Conservation (phyloP, 1,140 invertebrate genomes). For the Calliopsis andreniformis region DNA sequence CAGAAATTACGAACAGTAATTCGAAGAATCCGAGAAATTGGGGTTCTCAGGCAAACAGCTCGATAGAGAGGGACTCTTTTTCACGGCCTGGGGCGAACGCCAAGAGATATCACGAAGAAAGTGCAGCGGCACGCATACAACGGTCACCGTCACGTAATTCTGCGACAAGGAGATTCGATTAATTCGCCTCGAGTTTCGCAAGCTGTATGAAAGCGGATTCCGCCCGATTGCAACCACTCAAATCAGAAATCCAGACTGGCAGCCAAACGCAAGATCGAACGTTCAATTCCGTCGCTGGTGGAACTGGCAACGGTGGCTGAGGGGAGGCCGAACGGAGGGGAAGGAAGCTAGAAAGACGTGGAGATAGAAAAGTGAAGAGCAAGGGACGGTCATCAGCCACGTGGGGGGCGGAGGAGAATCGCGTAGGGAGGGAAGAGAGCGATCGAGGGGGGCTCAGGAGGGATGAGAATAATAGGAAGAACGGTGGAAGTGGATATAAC, state of each 20-base stretch:
- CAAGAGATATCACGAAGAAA: background rate
- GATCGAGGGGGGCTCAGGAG: slow-evolving; percentile 22
- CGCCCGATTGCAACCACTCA: slow-evolving; percentile 70
- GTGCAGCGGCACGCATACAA: too few relatives aligned
- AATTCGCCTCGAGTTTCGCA: slow-evolving; percentile 47
- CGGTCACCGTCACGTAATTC: slow-evolving; percentile 7
- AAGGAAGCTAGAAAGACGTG: slow-evolving; percentile 22
- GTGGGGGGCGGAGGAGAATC: background rate
- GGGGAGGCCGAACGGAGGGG: background rate
- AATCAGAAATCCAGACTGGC: slow-evolving; percentile 70
- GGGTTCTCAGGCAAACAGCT: background rate
- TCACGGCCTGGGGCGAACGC: background rate
- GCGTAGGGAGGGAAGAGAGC: slow-evolving; percentile 1
- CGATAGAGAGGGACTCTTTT: background rate
- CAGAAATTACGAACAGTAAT: too few relatives aligned
- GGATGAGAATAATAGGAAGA: slow-evolving; percentile 9
- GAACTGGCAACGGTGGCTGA: slow-evolving; percentile 54
- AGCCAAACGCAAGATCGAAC: slow-evolving; percentile 66
- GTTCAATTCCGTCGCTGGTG: slow-evolving; percentile 59
- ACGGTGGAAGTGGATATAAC: slow-evolving; percentile 48
- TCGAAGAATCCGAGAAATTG: background rate
- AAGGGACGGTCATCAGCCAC: slow-evolving; percentile 16
- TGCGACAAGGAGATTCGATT: slow-evolving; percentile 40
- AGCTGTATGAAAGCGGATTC: slow-evolving; percentile 63
- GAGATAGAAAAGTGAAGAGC: background rate